Evolutionary conservation across 2,797 vertebrate genomes (phyloP).

Genomic region (Schizopygopsis malacanthus): DNA sequence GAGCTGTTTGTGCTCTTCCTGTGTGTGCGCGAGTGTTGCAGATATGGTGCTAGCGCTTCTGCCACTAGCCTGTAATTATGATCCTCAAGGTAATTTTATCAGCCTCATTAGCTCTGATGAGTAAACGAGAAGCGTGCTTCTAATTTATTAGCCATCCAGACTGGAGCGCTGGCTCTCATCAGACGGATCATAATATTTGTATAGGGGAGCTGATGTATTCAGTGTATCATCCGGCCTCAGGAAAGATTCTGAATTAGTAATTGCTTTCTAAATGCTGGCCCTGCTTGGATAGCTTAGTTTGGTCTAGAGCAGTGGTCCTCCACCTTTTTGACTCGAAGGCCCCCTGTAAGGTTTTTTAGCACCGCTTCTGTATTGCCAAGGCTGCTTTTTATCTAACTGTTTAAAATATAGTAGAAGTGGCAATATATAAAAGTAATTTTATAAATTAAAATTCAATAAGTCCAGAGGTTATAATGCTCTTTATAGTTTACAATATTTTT

Average conservation of each 20-base stretch:
- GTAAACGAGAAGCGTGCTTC: constrained; percentile 93
- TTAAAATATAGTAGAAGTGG: background rate
- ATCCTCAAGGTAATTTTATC: constrained; percentile 95
- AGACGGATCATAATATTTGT: constrained; percentile 87
- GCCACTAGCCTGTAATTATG: constrained; percentile 93
- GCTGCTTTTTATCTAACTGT: background rate
- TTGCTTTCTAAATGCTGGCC: constrained; percentile 64
- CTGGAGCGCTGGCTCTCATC: constrained; percentile 86
- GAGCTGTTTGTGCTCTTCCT: constrained; percentile 51
- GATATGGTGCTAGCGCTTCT: constrained; percentile 77
- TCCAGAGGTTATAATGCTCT: background rate
- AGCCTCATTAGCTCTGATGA: constrained; percentile 94
- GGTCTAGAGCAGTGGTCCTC: background rate
- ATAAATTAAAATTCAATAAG: too few species aligned
- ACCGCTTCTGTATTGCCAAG: background rate
- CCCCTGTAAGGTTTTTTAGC: too few species aligned
- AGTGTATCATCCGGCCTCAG: constrained; percentile 64
- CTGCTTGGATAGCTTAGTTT: background rate
- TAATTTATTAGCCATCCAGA: constrained; percentile 91
- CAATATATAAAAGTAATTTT: background rate
- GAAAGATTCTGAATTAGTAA: constrained; percentile 71
- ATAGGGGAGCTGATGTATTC: constrained; percentile 73
- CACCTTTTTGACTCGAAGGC: background rate
- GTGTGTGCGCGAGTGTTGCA: constrained; percentile 65
- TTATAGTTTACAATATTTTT: background rate